Base-by-base conservation (phyloP, 2,113 vertebrate species). In the Pelobates fuscus region DNA sequence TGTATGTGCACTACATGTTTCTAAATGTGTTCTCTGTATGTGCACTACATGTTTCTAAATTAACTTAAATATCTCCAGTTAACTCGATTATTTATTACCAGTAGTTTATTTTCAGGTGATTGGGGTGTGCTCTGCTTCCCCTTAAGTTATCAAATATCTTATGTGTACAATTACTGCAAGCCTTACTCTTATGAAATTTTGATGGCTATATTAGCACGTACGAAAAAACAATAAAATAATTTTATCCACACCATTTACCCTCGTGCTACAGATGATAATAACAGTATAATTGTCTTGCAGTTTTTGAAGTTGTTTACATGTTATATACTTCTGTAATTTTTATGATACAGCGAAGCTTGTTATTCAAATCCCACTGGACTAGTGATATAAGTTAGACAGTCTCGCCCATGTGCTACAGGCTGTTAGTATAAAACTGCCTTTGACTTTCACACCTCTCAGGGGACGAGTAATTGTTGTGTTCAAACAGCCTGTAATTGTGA, bases 401-500 rank as follows among this genome's bases (percentile, higher is more conserved):
- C 88, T 92, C 85, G 85, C 87, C 89, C 90, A 87, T 91, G 92
- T 92, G 89, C 89, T 91, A 82, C 89, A 89, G 91, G 89, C 88
- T 92, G 89, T 92, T 91, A 89, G 88, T 87, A 91, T 87, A 89
- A 90, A 91, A 92, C 91, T 91, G 92, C 88, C 90, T 93, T 91
- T 94, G 91, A 92, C 91, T 92, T 90, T 89, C 88, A 90, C 89
- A 89, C 87, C 85, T 89, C 87, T 90, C 89, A 80, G 84, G 88
- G 88, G 85, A 89, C 90, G 68, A 89, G 86, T 88, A 86, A 90
- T 92, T 90, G 92, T 92, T 92, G 89, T 92, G 91, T 93, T 93
- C 92, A 91, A 91, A 93, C 91, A 93, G 92, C 88, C 89, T 91
- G 89, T 93, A 93, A 92, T 92, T 93, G 88, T 91, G 86, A 90